Percentiles rank a stretch among this genome's conserved stretches.
These are phyloP conservation scores for Paraescarpia echinospica DNA, from an alignment of 1,140 invertebrate genomes.

Conservation along the genomic window DNA sequence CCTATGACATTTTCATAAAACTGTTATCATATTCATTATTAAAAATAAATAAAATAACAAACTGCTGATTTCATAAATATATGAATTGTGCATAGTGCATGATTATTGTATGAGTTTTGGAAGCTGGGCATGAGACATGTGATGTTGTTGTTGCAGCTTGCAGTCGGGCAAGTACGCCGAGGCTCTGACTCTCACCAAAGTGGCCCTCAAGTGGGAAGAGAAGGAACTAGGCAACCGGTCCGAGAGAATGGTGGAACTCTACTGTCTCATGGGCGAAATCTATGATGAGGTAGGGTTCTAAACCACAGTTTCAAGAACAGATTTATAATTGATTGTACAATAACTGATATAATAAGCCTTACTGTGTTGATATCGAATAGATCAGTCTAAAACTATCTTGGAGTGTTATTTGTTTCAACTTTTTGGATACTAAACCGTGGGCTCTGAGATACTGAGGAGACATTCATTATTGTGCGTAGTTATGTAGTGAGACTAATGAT, in stretches of 20 bases:
- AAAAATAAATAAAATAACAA: not conserved
- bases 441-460: not conserved
- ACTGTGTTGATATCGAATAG: not conserved
- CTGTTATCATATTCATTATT: not conserved
- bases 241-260: slow-evolving; percentile 55
- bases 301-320: not conserved
- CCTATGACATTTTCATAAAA: not conserved
- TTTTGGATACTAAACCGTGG: not conserved
- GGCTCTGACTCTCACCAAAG: slow-evolving; percentile 51
- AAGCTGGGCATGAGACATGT: not conserved
- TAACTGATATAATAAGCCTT: not conserved
- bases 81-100: not conserved
- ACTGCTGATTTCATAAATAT: not conserved
- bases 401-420: too few relatives aligned
- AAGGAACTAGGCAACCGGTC: slow-evolving; percentile 52
- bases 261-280: slow-evolving; percentile 54
- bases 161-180: slow-evolving; percentile 54
- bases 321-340: not conserved
- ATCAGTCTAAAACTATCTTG: not conserved
- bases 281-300: slow-evolving; percentile 51
- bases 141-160: slow-evolving; percentile 36
- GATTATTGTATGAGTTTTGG: not conserved
- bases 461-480: not conserved
- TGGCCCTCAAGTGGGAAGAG: slow-evolving; percentile 56
- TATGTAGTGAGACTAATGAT: not conserved